Conservation (phyloP, 1,140 invertebrate genomes). For the Riptortus pedestris region DNA sequence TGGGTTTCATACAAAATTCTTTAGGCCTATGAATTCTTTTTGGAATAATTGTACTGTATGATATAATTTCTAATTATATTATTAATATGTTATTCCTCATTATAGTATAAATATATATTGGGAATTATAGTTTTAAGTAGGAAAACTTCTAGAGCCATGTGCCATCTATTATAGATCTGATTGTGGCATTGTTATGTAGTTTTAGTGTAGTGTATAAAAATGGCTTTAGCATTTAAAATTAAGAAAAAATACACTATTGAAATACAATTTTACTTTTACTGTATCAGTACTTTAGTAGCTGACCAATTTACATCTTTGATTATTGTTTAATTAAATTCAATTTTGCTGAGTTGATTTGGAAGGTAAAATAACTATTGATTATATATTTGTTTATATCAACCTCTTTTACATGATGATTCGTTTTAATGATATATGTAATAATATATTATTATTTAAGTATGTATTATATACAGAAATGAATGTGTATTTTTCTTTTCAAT, state of each 20-base stretch:
- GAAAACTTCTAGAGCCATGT: background rate
- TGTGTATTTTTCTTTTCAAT: slow-evolving; percentile 12
- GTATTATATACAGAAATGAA: slow-evolving; percentile 16
- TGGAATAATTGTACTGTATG: too few relatives aligned
- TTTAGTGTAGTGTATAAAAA: slow-evolving; percentile 9
- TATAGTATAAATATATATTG: too few relatives aligned
- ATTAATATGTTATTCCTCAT: too few relatives aligned
- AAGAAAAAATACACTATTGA: background rate
- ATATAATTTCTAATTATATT: too few relatives aligned
- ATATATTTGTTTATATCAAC: background rate
- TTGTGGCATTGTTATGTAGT: slow-evolving; percentile 14
- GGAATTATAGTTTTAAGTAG: slow-evolving; percentile 14
- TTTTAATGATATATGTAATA: slow-evolving; percentile 2
- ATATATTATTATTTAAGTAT: slow-evolving; percentile 13
- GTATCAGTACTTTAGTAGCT: too few relatives aligned
- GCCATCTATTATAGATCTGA: slow-evolving; percentile 12
- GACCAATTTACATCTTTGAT: too few relatives aligned
- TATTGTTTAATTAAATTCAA: too few relatives aligned
- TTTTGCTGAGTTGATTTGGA: background rate
- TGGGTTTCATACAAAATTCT: too few relatives aligned
- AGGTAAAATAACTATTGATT: background rate
- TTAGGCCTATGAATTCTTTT: too few relatives aligned
- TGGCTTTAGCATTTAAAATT: background rate
- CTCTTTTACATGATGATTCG: slow-evolving; percentile 1
- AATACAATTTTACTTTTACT: slow-evolving; percentile 1